These are phyloP conservation scores for Toxotes chatareus DNA, from an alignment of 2,113 vertebrate species.

Conservation along the genomic window DNA sequence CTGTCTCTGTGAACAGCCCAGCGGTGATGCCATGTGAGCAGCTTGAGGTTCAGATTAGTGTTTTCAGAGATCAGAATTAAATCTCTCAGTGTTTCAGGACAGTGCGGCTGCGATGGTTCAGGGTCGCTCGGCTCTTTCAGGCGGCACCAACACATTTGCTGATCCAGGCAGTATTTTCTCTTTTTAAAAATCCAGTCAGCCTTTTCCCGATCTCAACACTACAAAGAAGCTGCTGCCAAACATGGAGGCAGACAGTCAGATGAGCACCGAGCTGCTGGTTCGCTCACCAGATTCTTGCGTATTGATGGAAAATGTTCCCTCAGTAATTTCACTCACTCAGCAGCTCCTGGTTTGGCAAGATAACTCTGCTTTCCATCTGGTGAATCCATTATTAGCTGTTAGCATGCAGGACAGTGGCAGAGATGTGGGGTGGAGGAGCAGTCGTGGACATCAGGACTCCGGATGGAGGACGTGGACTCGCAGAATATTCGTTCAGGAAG, in stretches of 20 bases:
- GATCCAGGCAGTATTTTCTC: not conserved
- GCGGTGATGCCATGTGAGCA: not conserved
- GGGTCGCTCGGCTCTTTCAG: not conserved
- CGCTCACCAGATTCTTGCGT: conserved; percentile 40
- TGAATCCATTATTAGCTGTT: conserved; percentile 36
- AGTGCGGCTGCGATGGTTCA: not conserved
- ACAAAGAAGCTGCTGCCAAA: conserved; percentile 31
- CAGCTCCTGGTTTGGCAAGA: conserved; percentile 52
- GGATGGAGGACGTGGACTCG: not conserved
- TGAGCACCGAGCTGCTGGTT: conserved; percentile 22
- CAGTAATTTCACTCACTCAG: conserved; percentile 44
- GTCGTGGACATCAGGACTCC: not conserved
- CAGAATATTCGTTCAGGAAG: not conserved
- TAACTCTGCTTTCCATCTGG: conserved; percentile 52
- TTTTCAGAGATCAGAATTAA: not conserved
- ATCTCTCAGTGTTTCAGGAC: not conserved
- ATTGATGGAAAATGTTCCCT: conserved; percentile 65
- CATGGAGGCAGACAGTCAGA: conserved; percentile 40
- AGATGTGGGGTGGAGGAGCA: conserved; percentile 5
- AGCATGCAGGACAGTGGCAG: conserved; percentile 20
- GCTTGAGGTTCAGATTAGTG: not conserved
- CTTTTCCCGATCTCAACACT: conserved; percentile 16
- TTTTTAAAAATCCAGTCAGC: conserved; percentile 37
- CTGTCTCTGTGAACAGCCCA: not conserved
- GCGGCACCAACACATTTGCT: conserved; percentile 1